Conservation (phyloP, 2,113 vertebrate genomes). For the Glaucidium brasilianum region DNA sequence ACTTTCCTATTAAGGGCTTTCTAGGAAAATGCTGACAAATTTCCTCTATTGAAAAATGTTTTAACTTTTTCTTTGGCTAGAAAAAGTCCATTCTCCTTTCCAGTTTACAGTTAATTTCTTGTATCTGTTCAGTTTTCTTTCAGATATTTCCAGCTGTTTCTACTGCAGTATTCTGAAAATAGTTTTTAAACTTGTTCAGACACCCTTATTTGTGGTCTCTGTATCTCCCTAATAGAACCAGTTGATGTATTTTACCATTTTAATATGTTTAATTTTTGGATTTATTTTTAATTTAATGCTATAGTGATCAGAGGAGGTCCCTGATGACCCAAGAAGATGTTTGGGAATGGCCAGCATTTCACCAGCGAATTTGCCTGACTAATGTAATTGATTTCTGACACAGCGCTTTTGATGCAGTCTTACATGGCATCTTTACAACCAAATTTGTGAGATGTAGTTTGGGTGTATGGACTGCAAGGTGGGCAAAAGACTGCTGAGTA, state of each 20-base stretch:
- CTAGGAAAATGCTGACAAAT: not conserved
- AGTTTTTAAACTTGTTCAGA: not conserved
- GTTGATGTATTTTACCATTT: not conserved
- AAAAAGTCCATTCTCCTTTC: not conserved
- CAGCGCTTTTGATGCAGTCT: not conserved
- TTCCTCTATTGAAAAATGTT: not conserved
- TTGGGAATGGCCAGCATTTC: not conserved
- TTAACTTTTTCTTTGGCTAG: not conserved
- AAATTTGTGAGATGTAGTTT: not conserved
- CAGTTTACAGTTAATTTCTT: not conserved
- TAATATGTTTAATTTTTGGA: not conserved
- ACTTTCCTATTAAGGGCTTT: not conserved
- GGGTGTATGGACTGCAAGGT: not conserved
- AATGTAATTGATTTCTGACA: not conserved
- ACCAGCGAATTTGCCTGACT: not conserved
- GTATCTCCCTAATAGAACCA: not conserved
- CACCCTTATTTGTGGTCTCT: not conserved
- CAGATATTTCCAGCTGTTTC: not conserved
- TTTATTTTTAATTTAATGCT: not conserved
- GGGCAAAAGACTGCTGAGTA: not conserved
- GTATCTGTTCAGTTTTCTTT: not conserved
- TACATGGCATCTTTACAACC: not conserved
- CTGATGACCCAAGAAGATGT: not conserved
- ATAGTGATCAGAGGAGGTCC: not conserved
- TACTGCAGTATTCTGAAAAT: not conserved